Base-by-base conservation (phyloP, 2,113 vertebrate genomes). In the Planiliza haematocheilus region DNA sequence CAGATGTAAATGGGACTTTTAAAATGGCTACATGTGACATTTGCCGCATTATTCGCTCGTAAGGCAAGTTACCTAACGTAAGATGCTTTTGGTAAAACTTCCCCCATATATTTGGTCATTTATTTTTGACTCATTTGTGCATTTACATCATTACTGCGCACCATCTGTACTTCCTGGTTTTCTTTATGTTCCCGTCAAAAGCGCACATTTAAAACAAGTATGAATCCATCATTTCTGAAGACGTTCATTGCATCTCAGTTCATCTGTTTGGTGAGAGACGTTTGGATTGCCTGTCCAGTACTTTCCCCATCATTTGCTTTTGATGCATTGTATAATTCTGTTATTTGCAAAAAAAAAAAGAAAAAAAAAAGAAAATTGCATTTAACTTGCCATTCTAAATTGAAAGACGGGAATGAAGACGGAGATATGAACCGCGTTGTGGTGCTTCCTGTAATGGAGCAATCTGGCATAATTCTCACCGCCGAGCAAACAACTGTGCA, bases 51-150 rank as follows among this genome's bases (percentile, higher is more conserved):
- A 64, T 59, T 24, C 20, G 2, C 17, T 43, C 18, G 12, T 20
- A 2, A 63, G 20, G 5, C 10, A 18, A 2, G 48, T 43, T 24
- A 36, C 36, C 52, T 59, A 42, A 68, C 18, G 4, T 57, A 37
- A 72, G 70, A 81, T 74, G 70, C 74, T 70, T 79, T 81, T 78
- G 70, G 53, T 37, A 4, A 70, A 56, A 7, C 2, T 7, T 18
- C 8, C 45, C 7, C 48, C 1, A 18, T 17, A 14, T 50, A 14
- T 46, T 30, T 58, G 34, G 10, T 69, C 36, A 52, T 71, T 58
- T 16, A 21, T 21, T 30, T 30, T 53, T 14, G 21, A 20, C 34
- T 51, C 72, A 89, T 79, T 38, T 80, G 58, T 86, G 56, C 64
- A 55, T 73, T 61, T 9, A 1, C 10, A 2, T 60, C 70, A 58